Conservation (phyloP, 2,888 invertebrate genomes). For the Autographa pulchrina region DNA sequence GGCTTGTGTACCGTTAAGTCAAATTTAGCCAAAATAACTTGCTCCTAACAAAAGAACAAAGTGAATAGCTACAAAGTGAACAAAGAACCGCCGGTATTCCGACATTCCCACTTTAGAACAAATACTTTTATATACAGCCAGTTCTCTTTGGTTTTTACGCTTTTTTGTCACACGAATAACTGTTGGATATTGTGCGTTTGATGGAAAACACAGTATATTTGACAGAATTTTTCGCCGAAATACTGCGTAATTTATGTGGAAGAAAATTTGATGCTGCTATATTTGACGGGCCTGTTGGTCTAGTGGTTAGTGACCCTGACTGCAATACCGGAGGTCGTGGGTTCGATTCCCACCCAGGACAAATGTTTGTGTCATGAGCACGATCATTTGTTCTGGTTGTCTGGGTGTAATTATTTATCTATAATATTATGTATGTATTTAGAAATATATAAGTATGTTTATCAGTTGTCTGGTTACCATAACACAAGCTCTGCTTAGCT, state of each 20-base stretch:
- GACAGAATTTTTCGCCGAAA: neutral
- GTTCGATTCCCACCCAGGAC: no score
- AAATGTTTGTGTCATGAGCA: no score
- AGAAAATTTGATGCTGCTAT: no score
- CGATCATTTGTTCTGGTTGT: no score
- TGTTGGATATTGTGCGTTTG: slow-evolving; percentile 20
- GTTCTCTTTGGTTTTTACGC: slow-evolving; percentile 25
- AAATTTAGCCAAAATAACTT: slow-evolving; percentile 58
- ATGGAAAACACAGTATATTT: neutral
- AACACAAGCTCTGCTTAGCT: no score
- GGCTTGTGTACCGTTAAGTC: slow-evolving; percentile 36
- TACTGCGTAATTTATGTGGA: neutral
- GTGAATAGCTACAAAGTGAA: slow-evolving; percentile 32
- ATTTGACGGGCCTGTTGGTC: no score
- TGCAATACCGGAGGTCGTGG: no score
- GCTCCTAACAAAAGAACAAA: slow-evolving; percentile 57
- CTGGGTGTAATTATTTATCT: no score
- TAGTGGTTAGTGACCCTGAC: no score
- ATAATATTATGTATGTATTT: no score
- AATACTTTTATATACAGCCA: slow-evolving; percentile 44
- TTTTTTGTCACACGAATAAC: slow-evolving; percentile 52
- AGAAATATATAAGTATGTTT: no score
- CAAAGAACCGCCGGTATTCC: slow-evolving; percentile 46
- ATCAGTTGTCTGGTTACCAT: no score
- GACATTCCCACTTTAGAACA: slow-evolving; percentile 55